phyloP scores from a whole-genome alignment of 2,888 invertebrate genomes.

The Malthinus flaveolus region DNA sequence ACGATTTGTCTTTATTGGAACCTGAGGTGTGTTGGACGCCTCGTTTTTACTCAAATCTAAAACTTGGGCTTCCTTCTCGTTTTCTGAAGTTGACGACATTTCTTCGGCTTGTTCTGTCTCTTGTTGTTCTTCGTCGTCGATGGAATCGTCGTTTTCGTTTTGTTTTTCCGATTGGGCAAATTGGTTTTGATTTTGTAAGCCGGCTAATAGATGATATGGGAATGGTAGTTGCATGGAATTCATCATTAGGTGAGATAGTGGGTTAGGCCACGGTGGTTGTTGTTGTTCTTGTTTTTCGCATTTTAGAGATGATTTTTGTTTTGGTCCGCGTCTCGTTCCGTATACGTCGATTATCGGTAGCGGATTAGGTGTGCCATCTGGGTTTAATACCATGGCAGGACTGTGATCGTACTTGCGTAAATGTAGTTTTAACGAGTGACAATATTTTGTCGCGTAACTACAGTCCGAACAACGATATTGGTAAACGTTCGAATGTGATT shows the following conservation, averaged over 20 bases:
- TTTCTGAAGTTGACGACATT: conserved; percentile 23
- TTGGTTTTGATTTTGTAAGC: conserved; percentile 24
- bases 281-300: neutral
- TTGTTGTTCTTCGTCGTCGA: neutral
- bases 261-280: conserved; percentile 25
- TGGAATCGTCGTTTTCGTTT: neutral
- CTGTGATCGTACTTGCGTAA: conserved; percentile 88
- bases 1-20: conserved; percentile 60
- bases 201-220: conserved; percentile 40
- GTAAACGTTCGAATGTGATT: conserved; percentile 91
- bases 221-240: conserved; percentile 35
- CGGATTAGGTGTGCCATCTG: conserved; percentile 88
- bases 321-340: conserved; percentile 86
- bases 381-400: conserved; percentile 87
- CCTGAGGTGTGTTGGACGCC: conserved; percentile 31
- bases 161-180: neutral
- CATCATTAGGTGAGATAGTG: conserved; percentile 36
- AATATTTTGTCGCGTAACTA: conserved; percentile 96
- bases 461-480: conserved; percentile 94
- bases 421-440: conserved; percentile 95
- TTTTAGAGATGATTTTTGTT: conserved; percentile 55
- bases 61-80: conserved; percentile 47
- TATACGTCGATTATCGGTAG: conserved; percentile 88
- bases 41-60: conserved; percentile 61
- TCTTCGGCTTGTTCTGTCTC: conserved; percentile 30